Conservation (phyloP, 2,888 invertebrate species). For the Keiferia lycopersicella region DNA sequence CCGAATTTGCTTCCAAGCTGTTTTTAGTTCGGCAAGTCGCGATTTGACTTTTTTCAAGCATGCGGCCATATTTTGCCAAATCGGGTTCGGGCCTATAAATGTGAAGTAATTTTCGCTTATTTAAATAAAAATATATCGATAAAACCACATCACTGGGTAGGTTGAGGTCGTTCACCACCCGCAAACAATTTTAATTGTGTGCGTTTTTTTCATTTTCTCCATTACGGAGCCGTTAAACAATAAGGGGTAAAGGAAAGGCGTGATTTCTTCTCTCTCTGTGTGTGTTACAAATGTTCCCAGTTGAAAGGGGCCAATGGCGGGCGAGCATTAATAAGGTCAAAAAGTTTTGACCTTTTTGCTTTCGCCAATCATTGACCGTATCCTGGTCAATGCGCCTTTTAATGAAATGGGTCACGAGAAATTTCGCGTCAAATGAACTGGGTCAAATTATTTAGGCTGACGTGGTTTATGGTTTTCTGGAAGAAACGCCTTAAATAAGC, state of each 20-base stretch:
- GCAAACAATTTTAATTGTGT: constrained; percentile 80
- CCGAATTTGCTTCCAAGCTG: too few species aligned
- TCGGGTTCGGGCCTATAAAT: not conserved
- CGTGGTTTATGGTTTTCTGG: constrained; percentile 11
- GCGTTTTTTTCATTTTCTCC: constrained; percentile 60
- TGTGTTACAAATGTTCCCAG: constrained; percentile 42
- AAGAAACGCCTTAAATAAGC: not conserved
- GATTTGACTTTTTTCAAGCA: too few species aligned
- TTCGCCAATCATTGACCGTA: constrained; percentile 48
- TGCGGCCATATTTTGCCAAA: too few species aligned
- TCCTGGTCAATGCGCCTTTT: constrained; percentile 44
- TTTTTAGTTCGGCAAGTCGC: too few species aligned
- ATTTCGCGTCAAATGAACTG: constrained; percentile 53
- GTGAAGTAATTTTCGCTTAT: not conserved
- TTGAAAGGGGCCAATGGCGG: constrained; percentile 29
- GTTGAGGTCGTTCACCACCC: constrained; percentile 75
- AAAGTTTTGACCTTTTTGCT: constrained; percentile 53
- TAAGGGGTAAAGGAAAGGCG: constrained; percentile 27
- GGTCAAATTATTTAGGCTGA: constrained; percentile 33
- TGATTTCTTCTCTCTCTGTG: too few species aligned
- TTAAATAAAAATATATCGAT: constrained; percentile 10
- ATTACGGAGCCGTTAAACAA: constrained; percentile 65
- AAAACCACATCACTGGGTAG: constrained; percentile 54
- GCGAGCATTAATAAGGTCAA: constrained; percentile 43
- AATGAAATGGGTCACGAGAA: constrained; percentile 69